A percentile compares a stretch with the other conserved stretches of the same genome.
These are phyloP conservation scores for Plectus sambesii DNA, from an alignment of 1,140 invertebrate genomes.

Conservation along the genomic window DNA sequence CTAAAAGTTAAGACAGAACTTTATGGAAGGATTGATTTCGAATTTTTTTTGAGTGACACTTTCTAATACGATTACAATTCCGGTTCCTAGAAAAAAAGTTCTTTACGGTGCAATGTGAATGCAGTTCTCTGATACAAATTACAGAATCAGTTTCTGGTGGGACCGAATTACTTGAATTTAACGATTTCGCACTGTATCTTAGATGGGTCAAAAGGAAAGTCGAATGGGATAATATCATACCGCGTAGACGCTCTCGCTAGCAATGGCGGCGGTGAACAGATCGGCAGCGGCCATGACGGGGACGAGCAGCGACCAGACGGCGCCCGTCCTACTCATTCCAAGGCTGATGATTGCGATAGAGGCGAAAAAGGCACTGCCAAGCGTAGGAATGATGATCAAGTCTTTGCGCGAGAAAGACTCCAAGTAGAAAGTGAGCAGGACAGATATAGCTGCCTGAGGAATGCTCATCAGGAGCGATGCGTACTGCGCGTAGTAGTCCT, in stretches of 20 bases:
- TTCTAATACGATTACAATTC: no score
- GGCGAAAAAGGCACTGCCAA: conserved; percentile 21
- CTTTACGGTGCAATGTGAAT: no score
- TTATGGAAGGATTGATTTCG: no score
- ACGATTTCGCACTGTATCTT: no score
- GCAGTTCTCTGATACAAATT: no score
- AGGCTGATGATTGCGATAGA: conserved; percentile 17
- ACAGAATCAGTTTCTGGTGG: no score
- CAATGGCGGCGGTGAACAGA: conserved; percentile 25
- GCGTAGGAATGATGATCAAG: conserved; percentile 27
- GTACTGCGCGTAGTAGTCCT: conserved; percentile 12
- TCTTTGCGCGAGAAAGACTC: conserved; percentile 24
- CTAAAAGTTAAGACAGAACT: no score
- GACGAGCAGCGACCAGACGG: conserved; percentile 11
- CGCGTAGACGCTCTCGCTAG: conserved; percentile 28
- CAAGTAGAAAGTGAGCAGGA: conserved; percentile 28
- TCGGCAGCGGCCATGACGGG: conserved; percentile 25
- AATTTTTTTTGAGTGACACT: no score
- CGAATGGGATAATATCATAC: no score
- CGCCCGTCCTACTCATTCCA: conserved; percentile 8
- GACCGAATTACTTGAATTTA: no score
- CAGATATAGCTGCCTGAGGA: conserved; percentile 26
- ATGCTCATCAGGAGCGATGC: conserved; percentile 26
- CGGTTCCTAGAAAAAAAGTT: no score
- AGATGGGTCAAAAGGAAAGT: no score